phyloP scores from a whole-genome alignment of 2,888 invertebrate species.

The Drosophila antonietae region DNA sequence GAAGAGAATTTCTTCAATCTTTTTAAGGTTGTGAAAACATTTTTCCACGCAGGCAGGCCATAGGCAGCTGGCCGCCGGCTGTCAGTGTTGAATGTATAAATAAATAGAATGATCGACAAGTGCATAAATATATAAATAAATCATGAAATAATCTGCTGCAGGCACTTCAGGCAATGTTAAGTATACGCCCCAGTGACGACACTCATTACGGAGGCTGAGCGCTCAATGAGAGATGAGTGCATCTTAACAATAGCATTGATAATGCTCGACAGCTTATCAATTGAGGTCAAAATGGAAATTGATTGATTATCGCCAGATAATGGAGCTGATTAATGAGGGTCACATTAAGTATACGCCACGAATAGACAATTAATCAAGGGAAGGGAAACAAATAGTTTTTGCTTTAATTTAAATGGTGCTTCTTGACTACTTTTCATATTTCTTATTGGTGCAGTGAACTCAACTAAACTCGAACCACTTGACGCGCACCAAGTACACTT shows the following conservation, averaged over 20 bases:
- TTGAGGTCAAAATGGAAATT: slow-evolving; percentile 38
- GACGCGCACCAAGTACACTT: slow-evolving; percentile 46
- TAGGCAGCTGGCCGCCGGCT: slow-evolving; percentile 27
- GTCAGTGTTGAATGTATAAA: slow-evolving; percentile 54
- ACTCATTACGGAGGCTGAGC: slow-evolving; percentile 39
- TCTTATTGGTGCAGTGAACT: slow-evolving; percentile 66
- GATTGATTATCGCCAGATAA: slow-evolving; percentile 37
- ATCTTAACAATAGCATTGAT: slow-evolving; percentile 32
- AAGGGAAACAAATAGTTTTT: neutral
- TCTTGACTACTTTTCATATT: neutral
- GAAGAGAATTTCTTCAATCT: slow-evolving; percentile 27
- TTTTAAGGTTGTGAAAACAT: slow-evolving; percentile 64
- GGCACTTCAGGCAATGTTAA: slow-evolving; percentile 45
- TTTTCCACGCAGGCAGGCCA: slow-evolving; percentile 10
- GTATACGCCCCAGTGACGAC: slow-evolving; percentile 51
- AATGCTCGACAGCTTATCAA: slow-evolving; percentile 43
- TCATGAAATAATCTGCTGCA: slow-evolving; percentile 55
- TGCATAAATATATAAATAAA: slow-evolving; percentile 74
- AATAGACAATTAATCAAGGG: neutral
- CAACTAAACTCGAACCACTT: slow-evolving; percentile 31
- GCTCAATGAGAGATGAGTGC: slow-evolving; percentile 19
- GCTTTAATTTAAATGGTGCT: neutral
- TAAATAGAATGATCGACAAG: slow-evolving; percentile 59
- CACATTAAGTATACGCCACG: neutral
- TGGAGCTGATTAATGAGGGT: slow-evolving; percentile 6